Evolutionary conservation across 2,797 vertebrate genomes (phyloP).

Genomic region (Morus bassanus): DNA sequence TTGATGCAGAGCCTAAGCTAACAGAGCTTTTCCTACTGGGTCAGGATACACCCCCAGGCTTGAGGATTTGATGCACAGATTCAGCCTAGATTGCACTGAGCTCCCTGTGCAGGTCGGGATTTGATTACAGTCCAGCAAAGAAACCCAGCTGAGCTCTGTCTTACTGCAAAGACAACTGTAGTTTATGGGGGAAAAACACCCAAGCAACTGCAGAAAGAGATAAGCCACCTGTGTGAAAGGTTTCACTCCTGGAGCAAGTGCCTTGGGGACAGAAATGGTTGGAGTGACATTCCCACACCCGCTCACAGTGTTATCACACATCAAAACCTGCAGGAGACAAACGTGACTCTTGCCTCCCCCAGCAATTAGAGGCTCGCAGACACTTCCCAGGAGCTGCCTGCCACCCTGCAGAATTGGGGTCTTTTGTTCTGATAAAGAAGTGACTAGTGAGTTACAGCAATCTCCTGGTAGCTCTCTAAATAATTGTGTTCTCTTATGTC

Average conservation of each 20-base stretch:
- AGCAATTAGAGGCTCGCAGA: neutral
- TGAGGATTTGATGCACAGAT: neutral
- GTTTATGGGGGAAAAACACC: neutral
- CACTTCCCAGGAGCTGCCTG: neutral
- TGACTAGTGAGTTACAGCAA: neutral
- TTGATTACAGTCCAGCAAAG: neutral
- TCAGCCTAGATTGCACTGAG: neutral
- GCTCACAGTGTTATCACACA: neutral
- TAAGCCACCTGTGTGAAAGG: neutral
- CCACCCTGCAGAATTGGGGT: neutral
- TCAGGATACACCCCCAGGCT: neutral
- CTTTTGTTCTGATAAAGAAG: neutral
- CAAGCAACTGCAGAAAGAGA: neutral
- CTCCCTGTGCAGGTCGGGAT: neutral
- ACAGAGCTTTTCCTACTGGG: neutral
- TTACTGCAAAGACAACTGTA: neutral
- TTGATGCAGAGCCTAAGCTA: slow-evolving; percentile 8
- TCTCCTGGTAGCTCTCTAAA: slow-evolving; percentile 20
- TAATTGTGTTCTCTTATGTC: slow-evolving; percentile 6
- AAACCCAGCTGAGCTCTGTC: neutral
- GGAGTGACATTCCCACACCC: fast-evolving
- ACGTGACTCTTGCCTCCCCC: fast-evolving
- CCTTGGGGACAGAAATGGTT: neutral
- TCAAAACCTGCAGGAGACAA: neutral
- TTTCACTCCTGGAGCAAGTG: neutral